phyloP scores from a whole-genome alignment of 2,113 vertebrate species.

The Alaudala cheleensis region DNA sequence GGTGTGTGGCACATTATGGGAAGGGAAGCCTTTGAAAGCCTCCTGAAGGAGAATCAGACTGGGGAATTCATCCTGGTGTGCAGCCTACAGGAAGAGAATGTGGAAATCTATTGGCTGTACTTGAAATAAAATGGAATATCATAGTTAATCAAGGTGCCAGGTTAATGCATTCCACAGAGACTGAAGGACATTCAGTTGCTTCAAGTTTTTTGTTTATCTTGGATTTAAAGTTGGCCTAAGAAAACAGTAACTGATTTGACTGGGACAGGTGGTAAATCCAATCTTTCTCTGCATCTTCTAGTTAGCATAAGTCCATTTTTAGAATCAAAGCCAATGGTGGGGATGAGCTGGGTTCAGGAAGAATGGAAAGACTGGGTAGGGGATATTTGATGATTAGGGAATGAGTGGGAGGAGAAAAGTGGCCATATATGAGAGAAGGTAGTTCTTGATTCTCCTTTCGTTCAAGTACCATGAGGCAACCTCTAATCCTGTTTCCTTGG shows the following conservation, averaged over 20 bases:
- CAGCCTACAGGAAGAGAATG: accelerated
- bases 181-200: not conserved
- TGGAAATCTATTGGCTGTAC: not conserved
- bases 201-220: not conserved
- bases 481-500: not conserved
- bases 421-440: not conserved
- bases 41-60: not conserved
- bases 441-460: not conserved
- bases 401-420: not conserved
- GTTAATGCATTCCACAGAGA: accelerated
- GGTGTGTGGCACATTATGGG: not conserved
- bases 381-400: not conserved
- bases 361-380: not conserved
- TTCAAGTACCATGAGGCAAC: not conserved
- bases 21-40: not conserved
- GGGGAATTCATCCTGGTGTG: not conserved
- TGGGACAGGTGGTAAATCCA: not conserved
- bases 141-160: not conserved
- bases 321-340: not conserved
- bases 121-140: not conserved
- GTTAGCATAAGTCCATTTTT: not conserved
- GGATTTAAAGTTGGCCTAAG: not conserved
- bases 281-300: not conserved
- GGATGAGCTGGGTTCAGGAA: not conserved
- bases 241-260: not conserved